Base-by-base conservation (phyloP, 2,888 invertebrate genomes). In the Eilema caniola region DNA sequence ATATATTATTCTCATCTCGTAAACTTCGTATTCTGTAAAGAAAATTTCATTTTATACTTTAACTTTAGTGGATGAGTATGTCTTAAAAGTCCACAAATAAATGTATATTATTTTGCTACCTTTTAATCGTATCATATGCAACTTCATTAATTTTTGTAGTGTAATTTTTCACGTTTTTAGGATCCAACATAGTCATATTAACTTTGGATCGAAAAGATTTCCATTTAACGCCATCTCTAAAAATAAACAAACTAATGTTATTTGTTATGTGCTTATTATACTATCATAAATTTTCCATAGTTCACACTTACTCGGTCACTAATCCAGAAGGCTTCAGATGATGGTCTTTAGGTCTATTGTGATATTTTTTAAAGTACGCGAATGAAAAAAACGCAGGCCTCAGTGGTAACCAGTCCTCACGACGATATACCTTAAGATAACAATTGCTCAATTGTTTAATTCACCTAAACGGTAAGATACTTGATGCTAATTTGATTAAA, bases 341-440 rank as follows among this genome's bases (percentile, higher is more conserved):
- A 14, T 33, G 53, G 16, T 28, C 61, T 16, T 68, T 62, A 12
- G 28, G 12, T 41, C 33, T 68, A 10, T 68, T 63, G 16, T 63
- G 64, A 28, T n/a, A 53, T 53, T 70, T 79, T 67, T 74, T 74
- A 37, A 79, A 78, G 33, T 79, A 25, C 25, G 64, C 71, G 5
- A 78, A 69, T 10, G 78, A 79, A 10, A 60, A 53, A 31, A 78
- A 79, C 24, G 71, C 78, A 1, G 74, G 64, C 11, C 80, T 69
- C 5, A 69, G 1, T 4, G 78, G 80, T 8, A 63, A 4, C 33
- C 23, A 37, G 24, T 79, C 77, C 33, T 78, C 78, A 67, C 62
- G 68, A n/a, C 77, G 62, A 37, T 77, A 70, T 14, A 78, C 37
- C 78, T 78, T 59, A 25, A 68, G 60, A 24, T 16, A 37, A 37